Conservation (phyloP, 2,888 invertebrate genomes). For the Pherbina coryleti region DNA sequence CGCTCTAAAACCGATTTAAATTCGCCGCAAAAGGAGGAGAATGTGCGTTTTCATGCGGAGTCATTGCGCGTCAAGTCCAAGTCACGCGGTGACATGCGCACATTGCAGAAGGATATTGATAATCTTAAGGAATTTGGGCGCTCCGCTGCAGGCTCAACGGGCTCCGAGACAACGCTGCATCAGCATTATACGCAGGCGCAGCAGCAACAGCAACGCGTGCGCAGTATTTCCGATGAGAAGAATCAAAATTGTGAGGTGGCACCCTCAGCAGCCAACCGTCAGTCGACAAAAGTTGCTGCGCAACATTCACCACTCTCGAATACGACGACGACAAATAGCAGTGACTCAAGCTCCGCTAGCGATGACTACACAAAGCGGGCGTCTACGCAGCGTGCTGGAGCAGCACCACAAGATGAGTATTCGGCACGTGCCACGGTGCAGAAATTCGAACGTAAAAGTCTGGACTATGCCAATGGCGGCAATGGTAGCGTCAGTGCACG, state of each 20-base stretch:
- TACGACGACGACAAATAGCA: constrained; percentile 7
- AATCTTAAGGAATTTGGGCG: constrained; percentile 62
- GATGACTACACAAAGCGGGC: constrained; percentile 47
- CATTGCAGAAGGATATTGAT: constrained; percentile 65
- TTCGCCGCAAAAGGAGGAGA: constrained; percentile 59
- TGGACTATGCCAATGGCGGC: constrained; percentile 55
- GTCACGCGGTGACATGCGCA: constrained; percentile 66
- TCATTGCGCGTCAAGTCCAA: constrained; percentile 68
- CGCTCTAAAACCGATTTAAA: constrained; percentile 69
- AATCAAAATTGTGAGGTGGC: constrained; percentile 67
- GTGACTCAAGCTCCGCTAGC: constrained; percentile 44
- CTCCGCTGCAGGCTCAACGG: constrained; percentile 46
- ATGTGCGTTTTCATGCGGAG: constrained; percentile 62
- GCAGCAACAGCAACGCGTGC: constrained; percentile 56
- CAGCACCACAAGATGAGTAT: constrained; percentile 50
- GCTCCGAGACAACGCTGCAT: constrained; percentile 60
- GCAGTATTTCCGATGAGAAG: constrained; percentile 69
- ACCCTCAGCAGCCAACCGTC: background rate
- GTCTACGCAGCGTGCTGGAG: constrained; percentile 21
- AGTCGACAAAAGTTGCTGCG: background rate
- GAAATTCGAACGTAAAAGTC: constrained; percentile 63
- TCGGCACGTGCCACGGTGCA: constrained; percentile 57
- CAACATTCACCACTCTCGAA: background rate
- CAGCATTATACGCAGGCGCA: constrained; percentile 26
- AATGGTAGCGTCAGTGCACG: constrained; percentile 46